phyloP scores from a whole-genome alignment of 30 jellyfish, hydroid and myxozoan species.

The Aurelia sp. region DNA sequence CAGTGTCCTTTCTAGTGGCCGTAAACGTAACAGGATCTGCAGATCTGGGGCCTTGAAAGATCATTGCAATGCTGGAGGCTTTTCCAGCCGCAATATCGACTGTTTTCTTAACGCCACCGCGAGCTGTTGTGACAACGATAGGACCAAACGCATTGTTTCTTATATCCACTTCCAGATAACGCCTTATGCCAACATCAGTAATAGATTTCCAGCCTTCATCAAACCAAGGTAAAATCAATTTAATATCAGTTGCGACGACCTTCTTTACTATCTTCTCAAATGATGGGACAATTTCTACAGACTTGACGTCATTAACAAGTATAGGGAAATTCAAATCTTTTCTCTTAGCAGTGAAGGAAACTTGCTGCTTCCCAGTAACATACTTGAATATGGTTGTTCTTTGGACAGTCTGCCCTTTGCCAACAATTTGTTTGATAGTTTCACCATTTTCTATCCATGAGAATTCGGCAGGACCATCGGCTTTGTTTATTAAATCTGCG shows the following conservation, averaged over 20 bases:
- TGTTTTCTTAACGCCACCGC: background rate
- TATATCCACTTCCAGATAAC: slow-evolving; percentile 38
- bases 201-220: background rate
- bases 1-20: background rate
- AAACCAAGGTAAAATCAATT: slow-evolving; percentile 1
- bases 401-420: background rate
- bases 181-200: background rate
- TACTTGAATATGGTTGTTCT: background rate
- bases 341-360: slow-evolving; percentile 23
- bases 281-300: slow-evolving; percentile 19
- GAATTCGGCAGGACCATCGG: slow-evolving; percentile 28
- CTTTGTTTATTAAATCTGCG: slow-evolving; percentile 6
- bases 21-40: background rate
- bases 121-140: slow-evolving; percentile 6
- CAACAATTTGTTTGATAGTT: background rate
- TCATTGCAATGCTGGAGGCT: background rate
- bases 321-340: background rate
- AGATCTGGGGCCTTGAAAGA: background rate
- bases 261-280: slow-evolving; percentile 23
- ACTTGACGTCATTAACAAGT: slow-evolving; percentile 15
- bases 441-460: background rate
- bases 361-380: background rate
- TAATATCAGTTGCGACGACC: slow-evolving; percentile 24
- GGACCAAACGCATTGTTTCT: slow-evolving; percentile 41
- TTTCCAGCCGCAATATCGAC: background rate